Evolutionary conservation across 2,797 vertebrate species (phyloP).

Genomic region (Ceyx erithaca): DNA sequence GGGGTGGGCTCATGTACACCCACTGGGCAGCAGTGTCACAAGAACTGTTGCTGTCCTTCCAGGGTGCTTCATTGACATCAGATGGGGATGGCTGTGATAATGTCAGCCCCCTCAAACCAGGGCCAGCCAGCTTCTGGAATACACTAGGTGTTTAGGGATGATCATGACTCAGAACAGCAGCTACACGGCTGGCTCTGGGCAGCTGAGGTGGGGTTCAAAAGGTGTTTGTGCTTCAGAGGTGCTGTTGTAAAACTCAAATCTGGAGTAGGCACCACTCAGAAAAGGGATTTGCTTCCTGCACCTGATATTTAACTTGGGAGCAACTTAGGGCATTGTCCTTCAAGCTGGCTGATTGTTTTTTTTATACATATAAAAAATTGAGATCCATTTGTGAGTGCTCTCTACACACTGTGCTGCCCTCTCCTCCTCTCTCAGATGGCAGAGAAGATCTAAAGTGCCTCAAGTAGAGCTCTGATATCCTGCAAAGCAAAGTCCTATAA

Average conservation of each 20-base stretch:
- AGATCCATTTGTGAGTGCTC: not conserved
- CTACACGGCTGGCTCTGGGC: rapidly evolving
- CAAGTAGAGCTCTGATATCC: not conserved
- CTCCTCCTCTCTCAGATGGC: not conserved
- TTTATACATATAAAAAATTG: too few species aligned
- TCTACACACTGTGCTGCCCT: not conserved
- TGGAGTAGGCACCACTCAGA: not conserved
- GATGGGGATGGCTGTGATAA: rapidly evolving
- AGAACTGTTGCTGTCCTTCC: not conserved
- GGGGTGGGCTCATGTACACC: rapidly evolving
- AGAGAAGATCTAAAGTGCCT: not conserved
- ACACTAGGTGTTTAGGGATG: not conserved
- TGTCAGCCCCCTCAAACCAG: not conserved
- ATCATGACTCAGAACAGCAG: not conserved
- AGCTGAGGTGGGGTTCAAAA: not conserved
- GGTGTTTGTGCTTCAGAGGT: not conserved
- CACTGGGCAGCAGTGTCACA: not conserved
- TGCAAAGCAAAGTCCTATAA: not conserved
- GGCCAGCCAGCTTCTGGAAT: not conserved
- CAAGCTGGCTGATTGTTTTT: not conserved
- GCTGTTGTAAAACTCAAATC: rapidly evolving
- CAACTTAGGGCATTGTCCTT: not conserved
- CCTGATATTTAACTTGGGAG: not conserved
- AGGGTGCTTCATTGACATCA: not conserved
- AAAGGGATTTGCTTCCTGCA: not conserved